These are phyloP conservation scores for Stegostoma tigrinum DNA, from an alignment of 2,113 vertebrate genomes.

Conservation along the genomic window DNA sequence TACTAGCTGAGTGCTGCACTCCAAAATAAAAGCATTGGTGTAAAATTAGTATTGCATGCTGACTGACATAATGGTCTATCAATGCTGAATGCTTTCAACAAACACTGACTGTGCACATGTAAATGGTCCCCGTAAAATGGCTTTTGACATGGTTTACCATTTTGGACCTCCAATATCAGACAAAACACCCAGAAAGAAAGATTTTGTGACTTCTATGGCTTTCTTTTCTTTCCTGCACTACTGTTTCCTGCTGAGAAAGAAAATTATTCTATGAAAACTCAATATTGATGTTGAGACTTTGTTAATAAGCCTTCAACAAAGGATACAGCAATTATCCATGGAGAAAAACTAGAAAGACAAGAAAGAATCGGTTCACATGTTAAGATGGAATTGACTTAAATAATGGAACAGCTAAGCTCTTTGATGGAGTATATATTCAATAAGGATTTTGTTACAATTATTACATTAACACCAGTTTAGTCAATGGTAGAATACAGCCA, in stretches of 20 bases:
- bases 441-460: neutral
- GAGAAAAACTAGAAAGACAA: neutral
- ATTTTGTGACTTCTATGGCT: neutral
- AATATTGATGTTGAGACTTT: neutral
- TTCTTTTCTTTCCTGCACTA: neutral
- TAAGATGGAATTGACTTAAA: neutral
- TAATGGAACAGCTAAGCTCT: neutral
- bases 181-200: neutral
- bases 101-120: neutral
- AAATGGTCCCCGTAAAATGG: too few relatives aligned
- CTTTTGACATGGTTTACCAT: too few relatives aligned
- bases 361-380: neutral
- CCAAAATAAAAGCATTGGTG: neutral
- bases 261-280: neutral
- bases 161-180: too few relatives aligned
- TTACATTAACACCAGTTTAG: neutral
- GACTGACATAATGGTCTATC: too few relatives aligned
- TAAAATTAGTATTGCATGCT: neutral
- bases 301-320: neutral
- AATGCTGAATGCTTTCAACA: neutral
- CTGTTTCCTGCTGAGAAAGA: neutral
- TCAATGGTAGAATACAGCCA: neutral
- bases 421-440: neutral
- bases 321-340: neutral
- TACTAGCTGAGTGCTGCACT: neutral